phyloP scores from a whole-genome alignment of 2,797 vertebrate species.

The Odontamblyopus lacepedii region DNA sequence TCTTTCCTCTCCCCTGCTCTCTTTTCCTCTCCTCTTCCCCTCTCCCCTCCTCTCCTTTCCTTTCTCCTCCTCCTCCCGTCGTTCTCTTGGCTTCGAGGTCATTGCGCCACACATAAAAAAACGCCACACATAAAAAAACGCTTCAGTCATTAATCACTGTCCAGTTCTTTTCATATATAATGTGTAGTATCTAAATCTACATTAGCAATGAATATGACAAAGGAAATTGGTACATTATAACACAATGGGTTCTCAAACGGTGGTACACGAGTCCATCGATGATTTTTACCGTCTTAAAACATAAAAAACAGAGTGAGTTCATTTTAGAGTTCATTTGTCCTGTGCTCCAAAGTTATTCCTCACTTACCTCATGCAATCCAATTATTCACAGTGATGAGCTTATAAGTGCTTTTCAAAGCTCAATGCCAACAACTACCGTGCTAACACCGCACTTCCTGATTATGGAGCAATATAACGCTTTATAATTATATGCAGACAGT shows the following conservation, averaged over 20 bases:
- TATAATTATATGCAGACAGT: too few species aligned
- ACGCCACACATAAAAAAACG: constrained; percentile 42
- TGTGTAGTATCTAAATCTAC: constrained; percentile 62
- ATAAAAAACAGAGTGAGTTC: too few species aligned
- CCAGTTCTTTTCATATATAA: constrained; percentile 57
- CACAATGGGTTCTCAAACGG: not conserved
- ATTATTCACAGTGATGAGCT: too few species aligned
- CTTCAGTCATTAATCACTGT: constrained; percentile 66
- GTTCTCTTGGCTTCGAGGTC: constrained; percentile 52
- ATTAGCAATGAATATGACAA: constrained; percentile 53
- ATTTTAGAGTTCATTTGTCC: too few species aligned
- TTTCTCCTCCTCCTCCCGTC: not conserved
- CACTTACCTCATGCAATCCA: too few species aligned
- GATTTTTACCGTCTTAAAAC: too few species aligned
- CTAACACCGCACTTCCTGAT: too few species aligned
- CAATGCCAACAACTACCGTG: too few species aligned
- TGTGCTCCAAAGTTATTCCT: too few species aligned
- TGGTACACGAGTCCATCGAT: not conserved
- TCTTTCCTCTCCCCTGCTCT: constrained; percentile 1
- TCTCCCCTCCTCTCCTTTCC: too few species aligned
- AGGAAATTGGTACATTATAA: not conserved
- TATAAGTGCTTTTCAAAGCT: too few species aligned
- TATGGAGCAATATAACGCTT: too few species aligned
- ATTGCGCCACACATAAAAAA: constrained; percentile 42
- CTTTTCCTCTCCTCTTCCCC: not conserved